phyloP scores from a whole-genome alignment of 92 coral and sea anemone species.

The Heteractis magnifica region DNA sequence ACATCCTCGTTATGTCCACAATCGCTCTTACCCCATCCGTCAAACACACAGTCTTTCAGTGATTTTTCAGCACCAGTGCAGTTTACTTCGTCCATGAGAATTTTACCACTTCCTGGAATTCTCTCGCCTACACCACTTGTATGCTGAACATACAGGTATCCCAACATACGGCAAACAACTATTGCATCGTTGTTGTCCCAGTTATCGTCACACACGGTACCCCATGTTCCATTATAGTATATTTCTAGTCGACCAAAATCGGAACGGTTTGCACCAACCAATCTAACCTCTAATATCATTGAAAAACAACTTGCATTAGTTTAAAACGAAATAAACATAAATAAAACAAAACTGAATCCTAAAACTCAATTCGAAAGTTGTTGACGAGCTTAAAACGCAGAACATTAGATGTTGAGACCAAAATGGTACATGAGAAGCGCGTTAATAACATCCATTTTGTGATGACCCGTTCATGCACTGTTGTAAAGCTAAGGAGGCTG shows the following conservation, averaged over 20 bases:
- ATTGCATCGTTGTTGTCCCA: conserved; percentile 40
- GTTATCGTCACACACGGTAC: conserved; percentile 40
- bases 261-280: conserved; percentile 10
- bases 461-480: too few relatives aligned
- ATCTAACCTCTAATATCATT: background rate
- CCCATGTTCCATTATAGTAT: conserved; percentile 54
- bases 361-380: too few relatives aligned
- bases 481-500: too few relatives aligned
- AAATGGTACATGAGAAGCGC: too few relatives aligned
- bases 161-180: conserved; percentile 30
- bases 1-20: conserved; percentile 65
- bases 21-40: conserved; percentile 41
- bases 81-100: conserved; percentile 50
- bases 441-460: too few relatives aligned
- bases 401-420: too few relatives aligned
- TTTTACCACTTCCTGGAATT: conserved; percentile 33
- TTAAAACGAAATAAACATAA: background rate
- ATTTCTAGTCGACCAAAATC: conserved; percentile 55
- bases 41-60: conserved; percentile 45
- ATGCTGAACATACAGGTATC: background rate
- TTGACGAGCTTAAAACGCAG: too few relatives aligned
- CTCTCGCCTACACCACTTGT: conserved; percentile 35
- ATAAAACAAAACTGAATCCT: background rate
- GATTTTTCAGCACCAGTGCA: conserved; percentile 60
- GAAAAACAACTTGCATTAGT: background rate